These are phyloP conservation scores for Prenolepis imparis DNA, from an alignment of 2,888 invertebrate genomes.

Conservation along the genomic window DNA sequence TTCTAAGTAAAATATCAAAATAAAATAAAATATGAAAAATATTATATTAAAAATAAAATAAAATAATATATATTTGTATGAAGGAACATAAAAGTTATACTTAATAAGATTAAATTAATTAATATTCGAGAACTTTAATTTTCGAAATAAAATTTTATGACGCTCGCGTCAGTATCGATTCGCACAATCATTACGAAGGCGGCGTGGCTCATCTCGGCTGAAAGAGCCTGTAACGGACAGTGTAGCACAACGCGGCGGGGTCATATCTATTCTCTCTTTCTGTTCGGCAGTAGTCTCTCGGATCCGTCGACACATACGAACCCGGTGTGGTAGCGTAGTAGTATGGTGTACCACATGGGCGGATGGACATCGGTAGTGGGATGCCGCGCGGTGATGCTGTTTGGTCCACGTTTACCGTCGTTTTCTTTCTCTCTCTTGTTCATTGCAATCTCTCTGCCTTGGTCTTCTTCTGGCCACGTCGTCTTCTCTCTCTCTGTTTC, in stretches of 20 bases:
- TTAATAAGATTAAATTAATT: not conserved
- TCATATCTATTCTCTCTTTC: slow-evolving; percentile 49
- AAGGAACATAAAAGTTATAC: too few species aligned
- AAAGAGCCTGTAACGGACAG: slow-evolving; percentile 71
- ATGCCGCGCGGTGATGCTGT: slow-evolving; percentile 75
- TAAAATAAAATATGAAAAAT: not conserved
- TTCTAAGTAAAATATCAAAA: not conserved
- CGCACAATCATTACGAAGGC: slow-evolving; percentile 55
- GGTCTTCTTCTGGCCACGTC: slow-evolving; percentile 17
- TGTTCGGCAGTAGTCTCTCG: slow-evolving; percentile 49
- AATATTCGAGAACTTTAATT: slow-evolving; percentile 32
- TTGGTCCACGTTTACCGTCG: slow-evolving; percentile 47
- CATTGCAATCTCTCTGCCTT: slow-evolving; percentile 41
- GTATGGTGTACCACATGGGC: slow-evolving; percentile 70
- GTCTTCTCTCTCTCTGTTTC: slow-evolving; percentile 55
- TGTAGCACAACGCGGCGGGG: slow-evolving; percentile 54
- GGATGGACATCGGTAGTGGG: slow-evolving; percentile 77
- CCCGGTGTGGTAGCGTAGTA: slow-evolving; percentile 66
- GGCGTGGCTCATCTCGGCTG: slow-evolving; percentile 63
- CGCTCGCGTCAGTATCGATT: slow-evolving; percentile 54
- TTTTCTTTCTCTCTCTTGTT: slow-evolving; percentile 40
- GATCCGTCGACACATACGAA: slow-evolving; percentile 32
- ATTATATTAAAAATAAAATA: not conserved
- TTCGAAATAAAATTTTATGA: slow-evolving; percentile 68
- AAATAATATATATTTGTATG: not conserved